A percentile compares a stretch with the other conserved stretches of the same genome.
phyloP scores from a whole-genome alignment of 2,113 vertebrate genomes.

The Tenebrosternarchus preto region DNA sequence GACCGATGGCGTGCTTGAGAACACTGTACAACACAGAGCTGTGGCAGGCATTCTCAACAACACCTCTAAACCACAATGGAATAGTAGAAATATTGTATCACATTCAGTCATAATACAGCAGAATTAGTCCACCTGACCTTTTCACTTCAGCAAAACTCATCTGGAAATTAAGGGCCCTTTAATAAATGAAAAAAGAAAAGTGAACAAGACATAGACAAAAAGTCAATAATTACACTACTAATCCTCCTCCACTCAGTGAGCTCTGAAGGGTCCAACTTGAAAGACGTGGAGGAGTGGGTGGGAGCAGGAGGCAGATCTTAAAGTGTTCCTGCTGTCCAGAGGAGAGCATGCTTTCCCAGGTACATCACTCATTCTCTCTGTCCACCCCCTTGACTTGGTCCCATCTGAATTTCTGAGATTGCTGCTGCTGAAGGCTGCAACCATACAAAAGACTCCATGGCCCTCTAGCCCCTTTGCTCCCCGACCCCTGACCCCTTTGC shows the following conservation, averaged over 20 bases:
- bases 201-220: not conserved
- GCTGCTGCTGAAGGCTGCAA: too few species aligned
- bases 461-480: too few species aligned
- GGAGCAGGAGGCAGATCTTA: conserved; percentile 18
- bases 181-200: not conserved
- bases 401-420: conserved; percentile 8
- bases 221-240: conserved; percentile 24
- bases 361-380: not conserved
- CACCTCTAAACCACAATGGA: not conserved
- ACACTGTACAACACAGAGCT: not conserved
- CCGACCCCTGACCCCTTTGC: too few species aligned
- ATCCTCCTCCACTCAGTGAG: not conserved
- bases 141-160: not conserved
- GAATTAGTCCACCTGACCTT: not conserved
- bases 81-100: not conserved
- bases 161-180: not conserved
- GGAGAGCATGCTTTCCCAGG: conserved; percentile 17
- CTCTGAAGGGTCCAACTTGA: conserved; percentile 7
- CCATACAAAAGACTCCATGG: too few species aligned
- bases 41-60: not conserved
- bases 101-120: too few species aligned
- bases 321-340: conserved; percentile 3
- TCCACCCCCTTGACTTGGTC: not conserved
- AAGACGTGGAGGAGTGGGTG: conserved; percentile 9
- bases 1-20: not conserved